phyloP scores from a whole-genome alignment of 64 coral and sea anemone species.

The Montipora efflorescens region DNA sequence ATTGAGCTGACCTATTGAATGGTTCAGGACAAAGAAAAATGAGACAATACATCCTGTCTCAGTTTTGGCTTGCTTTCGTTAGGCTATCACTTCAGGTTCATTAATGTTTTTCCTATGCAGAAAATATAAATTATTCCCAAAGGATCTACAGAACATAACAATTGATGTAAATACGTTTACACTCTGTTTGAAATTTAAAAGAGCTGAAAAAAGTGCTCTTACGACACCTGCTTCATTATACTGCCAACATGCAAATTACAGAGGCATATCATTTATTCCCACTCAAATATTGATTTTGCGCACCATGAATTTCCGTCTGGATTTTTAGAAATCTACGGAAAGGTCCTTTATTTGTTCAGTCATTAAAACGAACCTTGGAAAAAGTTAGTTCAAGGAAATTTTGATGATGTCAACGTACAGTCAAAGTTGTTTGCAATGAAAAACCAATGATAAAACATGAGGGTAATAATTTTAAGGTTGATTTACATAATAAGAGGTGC shows the following conservation, averaged over 20 bases:
- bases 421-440: background rate
- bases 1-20: too few species aligned
- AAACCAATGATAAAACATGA: background rate
- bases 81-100: too few species aligned
- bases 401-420: background rate
- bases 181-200: background rate
- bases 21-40: too few species aligned
- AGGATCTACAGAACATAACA: too few species aligned
- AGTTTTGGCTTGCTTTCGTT: too few species aligned
- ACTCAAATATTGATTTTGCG: background rate
- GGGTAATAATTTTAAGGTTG: background rate
- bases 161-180: background rate
- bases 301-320: background rate
- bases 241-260: conserved; percentile 11
- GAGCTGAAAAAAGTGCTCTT: background rate
- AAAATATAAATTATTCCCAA: too few species aligned
- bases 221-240: background rate
- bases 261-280: background rate
- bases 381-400: background rate
- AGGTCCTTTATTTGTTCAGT: background rate
- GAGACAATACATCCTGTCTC: too few species aligned
- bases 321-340: background rate
- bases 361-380: background rate
- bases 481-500: conserved; percentile 2
- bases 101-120: too few species aligned